phyloP scores from a whole-genome alignment of 2,113 vertebrate genomes.

The Kryptolebias marmoratus region DNA sequence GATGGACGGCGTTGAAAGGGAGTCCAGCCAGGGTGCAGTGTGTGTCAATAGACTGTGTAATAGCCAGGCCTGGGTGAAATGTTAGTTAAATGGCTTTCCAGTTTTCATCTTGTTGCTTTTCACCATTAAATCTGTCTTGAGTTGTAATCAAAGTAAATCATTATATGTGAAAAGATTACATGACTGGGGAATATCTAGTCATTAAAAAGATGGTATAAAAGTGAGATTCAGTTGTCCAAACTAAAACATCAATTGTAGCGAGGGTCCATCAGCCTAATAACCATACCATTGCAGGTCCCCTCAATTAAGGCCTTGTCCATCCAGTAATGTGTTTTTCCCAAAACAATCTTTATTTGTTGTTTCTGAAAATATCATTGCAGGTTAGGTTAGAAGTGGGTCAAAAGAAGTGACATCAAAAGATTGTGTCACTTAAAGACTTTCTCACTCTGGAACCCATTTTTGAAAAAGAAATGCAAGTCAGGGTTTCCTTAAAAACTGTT shows the following conservation, averaged over 20 bases:
- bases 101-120: constrained; percentile 34
- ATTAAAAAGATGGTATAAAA: not conserved
- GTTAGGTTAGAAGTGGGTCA: too few species aligned
- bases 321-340: too few species aligned
- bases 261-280: not conserved
- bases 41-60: constrained; percentile 76
- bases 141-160: constrained; percentile 37
- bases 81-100: constrained; percentile 68
- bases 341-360: too few species aligned
- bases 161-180: constrained; percentile 27
- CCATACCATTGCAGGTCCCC: not conserved
- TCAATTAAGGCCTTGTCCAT: not conserved
- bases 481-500: too few species aligned
- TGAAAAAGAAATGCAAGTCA: too few species aligned
- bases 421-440: too few species aligned
- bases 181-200: not conserved
- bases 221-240: constrained; percentile 1
- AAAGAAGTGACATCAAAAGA: too few species aligned
- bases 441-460: too few species aligned
- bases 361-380: too few species aligned
- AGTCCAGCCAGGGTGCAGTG: constrained; percentile 70
- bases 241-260: not conserved
- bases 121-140: constrained; percentile 37
- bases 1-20: constrained; percentile 73
- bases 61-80: constrained; percentile 68